Evolutionary conservation across 2,797 vertebrate genomes (phyloP).

Genomic region (Phrynocephalus guinanensis): DNA sequence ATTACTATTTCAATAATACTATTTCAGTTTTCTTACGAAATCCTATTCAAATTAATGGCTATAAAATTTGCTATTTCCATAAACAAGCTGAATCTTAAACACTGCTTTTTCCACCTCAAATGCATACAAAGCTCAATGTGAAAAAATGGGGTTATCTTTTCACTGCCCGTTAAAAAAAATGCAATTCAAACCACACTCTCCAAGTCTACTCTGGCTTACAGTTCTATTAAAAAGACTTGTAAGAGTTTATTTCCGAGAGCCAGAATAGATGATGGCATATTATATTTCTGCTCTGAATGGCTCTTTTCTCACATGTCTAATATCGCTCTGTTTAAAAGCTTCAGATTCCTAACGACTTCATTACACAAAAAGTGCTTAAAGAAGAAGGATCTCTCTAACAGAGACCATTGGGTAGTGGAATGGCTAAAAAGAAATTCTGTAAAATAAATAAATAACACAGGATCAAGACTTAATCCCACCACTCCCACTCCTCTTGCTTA

Average conservation of each 20-base stretch:
- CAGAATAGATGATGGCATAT: background rate
- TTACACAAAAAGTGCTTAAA: background rate
- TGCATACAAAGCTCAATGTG: background rate
- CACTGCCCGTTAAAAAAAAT: background rate
- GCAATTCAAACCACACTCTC: background rate
- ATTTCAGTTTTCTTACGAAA: slow-evolving; percentile 38
- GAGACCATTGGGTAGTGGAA: too few species aligned
- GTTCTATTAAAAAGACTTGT: slow-evolving; percentile 20
- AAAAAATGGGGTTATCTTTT: slow-evolving; percentile 12
- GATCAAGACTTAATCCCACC: fast-evolving
- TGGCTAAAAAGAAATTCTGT: too few species aligned
- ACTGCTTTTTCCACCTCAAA: slow-evolving; percentile 18
- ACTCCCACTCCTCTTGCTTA: fast-evolving
- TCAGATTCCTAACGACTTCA: background rate
- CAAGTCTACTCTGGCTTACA: background rate
- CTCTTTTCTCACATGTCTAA: background rate
- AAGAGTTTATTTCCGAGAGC: background rate
- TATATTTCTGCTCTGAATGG: slow-evolving; percentile 23
- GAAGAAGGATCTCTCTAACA: background rate
- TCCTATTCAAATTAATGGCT: slow-evolving; percentile 27
- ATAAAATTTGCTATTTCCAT: background rate
- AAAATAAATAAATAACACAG: background rate
- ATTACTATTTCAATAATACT: background rate
- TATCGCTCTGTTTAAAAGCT: fast-evolving
- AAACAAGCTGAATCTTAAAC: background rate